Base-by-base conservation (phyloP, 2,797 vertebrate genomes). In the Lophotriccus pileatus region DNA sequence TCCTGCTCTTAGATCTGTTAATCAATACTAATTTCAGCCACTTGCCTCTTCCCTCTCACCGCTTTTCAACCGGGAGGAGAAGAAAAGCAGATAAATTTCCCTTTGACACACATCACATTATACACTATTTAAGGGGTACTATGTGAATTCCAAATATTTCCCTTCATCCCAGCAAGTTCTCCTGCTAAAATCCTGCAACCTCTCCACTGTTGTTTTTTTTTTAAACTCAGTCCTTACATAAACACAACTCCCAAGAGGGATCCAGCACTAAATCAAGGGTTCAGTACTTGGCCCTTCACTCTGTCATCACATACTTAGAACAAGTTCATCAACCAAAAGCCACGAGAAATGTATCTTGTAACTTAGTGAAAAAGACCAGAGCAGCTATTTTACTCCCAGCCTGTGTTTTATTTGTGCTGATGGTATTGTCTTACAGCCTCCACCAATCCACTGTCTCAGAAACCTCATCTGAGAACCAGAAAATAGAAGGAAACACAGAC, bases 381-480 rank as follows among this genome's bases (percentile, higher is more conserved):
- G 55, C 63, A 70, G 30, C 30, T 52, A 6, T 25, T 76, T 55
- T 5, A 7, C 9, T 14, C 12, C 17, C 50, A 74, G 59, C 13
- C 10, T 1, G 21, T 5, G 21, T 47, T 68, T 60, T 55, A 8
- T 75, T 37, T 80, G 83, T 28, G 60, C 79, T n/a, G 52, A 66
- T 0, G 0, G 14, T 34, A 44, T 0, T 21, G 63, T 9, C 6
- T n/a, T n/a, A 46, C n/a, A 64, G 44, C 50, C 73, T 55, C 58
- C 27, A 28, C 37, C 74, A 20, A 58, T 1, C 59, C 27, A 12
- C 16, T 46, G 30, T 7, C 50, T 41, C 13, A 58, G 39, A 72
- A 89, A 69, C 18, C 70, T 55, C 63, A 64, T 46, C 7, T 62
- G 34, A 89, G 67, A 81, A 55, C 19, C 18, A 72, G 34, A 58